phyloP scores from a whole-genome alignment of 2,888 invertebrate species.

The Epinotia demarniana region DNA sequence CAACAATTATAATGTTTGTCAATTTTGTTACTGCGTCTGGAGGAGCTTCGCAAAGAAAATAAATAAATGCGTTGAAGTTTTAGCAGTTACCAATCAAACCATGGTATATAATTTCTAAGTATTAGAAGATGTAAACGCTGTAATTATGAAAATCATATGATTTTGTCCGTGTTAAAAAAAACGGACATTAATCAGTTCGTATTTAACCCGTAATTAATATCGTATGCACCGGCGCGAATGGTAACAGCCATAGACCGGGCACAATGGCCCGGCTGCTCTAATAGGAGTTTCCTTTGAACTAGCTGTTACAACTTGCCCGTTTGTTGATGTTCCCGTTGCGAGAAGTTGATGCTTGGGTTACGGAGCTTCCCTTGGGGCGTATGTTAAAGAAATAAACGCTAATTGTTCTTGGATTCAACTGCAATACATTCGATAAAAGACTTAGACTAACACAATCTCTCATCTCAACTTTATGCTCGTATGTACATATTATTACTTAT shows the following conservation, averaged over 20 bases:
- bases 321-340: conserved; percentile 65
- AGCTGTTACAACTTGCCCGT: conserved; percentile 63
- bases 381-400: conserved; percentile 32
- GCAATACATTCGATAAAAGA: conserved; percentile 8
- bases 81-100: too few species aligned
- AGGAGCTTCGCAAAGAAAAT: too few species aligned
- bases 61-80: too few species aligned
- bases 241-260: conserved; percentile 57
- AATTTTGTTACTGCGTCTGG: not conserved
- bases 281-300: conserved; percentile 80
- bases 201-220: not conserved
- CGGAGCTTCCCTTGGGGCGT: conserved; percentile 28
- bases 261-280: conserved; percentile 68
- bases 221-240: not conserved
- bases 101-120: too few species aligned
- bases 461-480: not conserved
- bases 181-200: not conserved
- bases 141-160: too few species aligned
- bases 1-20: not conserved
- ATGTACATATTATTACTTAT: not conserved
- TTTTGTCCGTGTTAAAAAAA: too few species aligned
- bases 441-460: not conserved
- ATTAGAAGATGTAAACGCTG: too few species aligned
- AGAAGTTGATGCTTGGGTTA: conserved; percentile 51
- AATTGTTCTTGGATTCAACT: conserved; percentile 10